A percentile compares a stretch with the other conserved stretches of the same genome.
These are phyloP conservation scores for Myrmophylax atrothorax DNA, from an alignment of 2,113 vertebrate species.

Conservation along the genomic window DNA sequence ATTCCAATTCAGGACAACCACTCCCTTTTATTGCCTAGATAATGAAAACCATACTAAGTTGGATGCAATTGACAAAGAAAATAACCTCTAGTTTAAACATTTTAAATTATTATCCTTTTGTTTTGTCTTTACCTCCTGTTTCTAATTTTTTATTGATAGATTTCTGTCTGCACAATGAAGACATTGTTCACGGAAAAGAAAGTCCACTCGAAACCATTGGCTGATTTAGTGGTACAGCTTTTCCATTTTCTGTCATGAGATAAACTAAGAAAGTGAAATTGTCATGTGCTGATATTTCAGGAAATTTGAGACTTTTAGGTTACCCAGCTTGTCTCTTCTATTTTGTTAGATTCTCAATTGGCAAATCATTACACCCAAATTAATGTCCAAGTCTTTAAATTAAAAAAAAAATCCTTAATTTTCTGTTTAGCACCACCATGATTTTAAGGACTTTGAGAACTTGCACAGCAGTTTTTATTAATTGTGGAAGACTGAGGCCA, in stretches of 20 bases:
- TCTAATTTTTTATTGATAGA: slow-evolving; percentile 1
- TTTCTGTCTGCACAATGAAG: background rate
- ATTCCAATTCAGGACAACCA: background rate
- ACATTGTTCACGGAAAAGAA: background rate
- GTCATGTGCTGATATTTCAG: background rate
- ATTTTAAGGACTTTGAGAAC: background rate
- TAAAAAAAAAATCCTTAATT: background rate
- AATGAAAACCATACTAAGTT: slow-evolving; percentile 6
- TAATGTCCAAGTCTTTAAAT: background rate
- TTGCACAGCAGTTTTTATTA: background rate
- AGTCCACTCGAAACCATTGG: background rate
- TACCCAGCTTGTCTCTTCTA: background rate
- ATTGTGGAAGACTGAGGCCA: background rate
- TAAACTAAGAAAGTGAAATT: background rate
- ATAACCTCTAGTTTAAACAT: background rate
- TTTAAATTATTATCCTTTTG: background rate
- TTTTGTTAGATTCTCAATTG: background rate
- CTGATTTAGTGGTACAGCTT: background rate
- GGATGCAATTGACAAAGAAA: background rate
- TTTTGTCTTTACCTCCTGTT: background rate
- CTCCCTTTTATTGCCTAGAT: slow-evolving; percentile 17
- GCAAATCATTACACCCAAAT: background rate
- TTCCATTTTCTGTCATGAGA: background rate
- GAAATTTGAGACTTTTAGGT: background rate
- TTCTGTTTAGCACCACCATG: background rate